These are phyloP conservation scores for Chondrosia reniformis DNA, from an alignment of 37 sponge, comb jelly and placozoan species.

Conservation along the genomic window DNA sequence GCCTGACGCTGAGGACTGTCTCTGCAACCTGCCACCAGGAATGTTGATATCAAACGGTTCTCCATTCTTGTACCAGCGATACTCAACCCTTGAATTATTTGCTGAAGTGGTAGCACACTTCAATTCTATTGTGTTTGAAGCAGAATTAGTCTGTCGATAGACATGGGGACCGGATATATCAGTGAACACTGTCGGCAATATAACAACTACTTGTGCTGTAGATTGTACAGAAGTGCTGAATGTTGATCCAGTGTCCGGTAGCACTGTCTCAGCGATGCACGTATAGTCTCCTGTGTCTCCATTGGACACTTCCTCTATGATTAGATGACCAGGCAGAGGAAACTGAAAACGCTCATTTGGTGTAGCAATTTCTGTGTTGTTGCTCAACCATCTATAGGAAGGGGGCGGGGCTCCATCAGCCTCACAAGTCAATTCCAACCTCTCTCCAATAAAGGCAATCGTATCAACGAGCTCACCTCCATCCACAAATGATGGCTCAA, in stretches of 20 bases:
- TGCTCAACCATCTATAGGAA: neutral
- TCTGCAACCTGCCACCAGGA: neutral
- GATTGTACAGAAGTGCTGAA: neutral
- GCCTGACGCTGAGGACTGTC: neutral
- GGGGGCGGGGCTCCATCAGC: neutral
- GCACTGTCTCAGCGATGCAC: neutral
- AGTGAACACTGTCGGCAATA: neutral
- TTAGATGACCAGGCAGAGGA: neutral
- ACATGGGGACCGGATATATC: neutral
- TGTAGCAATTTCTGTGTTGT: neutral
- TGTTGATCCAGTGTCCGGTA: conserved; percentile 2
- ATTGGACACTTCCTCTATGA: neutral
- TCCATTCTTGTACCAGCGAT: neutral
- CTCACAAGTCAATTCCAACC: neutral
- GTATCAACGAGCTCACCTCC: neutral
- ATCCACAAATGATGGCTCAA: neutral
- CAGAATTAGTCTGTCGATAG: neutral
- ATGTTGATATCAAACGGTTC: no score
- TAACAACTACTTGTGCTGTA: neutral
- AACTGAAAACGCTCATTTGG: neutral
- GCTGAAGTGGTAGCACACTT: neutral
- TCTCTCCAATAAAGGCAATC: conserved; percentile 3
- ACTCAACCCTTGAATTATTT: neutral
- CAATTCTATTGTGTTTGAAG: neutral
- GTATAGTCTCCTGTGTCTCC: neutral